Base-by-base conservation (phyloP, 2,888 invertebrate species). In the Tuberolachnus salignus region DNA sequence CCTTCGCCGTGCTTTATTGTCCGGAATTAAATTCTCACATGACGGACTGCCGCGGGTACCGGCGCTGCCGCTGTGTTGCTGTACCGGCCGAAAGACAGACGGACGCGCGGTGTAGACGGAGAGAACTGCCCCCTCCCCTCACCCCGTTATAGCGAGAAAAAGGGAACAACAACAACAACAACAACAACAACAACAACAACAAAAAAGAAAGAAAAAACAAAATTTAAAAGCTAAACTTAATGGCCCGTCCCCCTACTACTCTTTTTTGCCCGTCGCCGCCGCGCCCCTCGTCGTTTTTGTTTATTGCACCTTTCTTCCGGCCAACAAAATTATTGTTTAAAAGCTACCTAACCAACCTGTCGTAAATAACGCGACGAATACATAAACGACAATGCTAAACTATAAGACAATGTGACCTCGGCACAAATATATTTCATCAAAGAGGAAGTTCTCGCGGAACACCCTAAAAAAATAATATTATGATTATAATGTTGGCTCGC, bases 1-100 rank as follows among this genome's bases (percentile, higher is more conserved):
- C 55, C 57, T 57, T 55, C 57, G 71, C 59, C 59, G 75, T 69
- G 78, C 78, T 78, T 78, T 78, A 78, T 78, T 78, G 78, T 78
- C 78, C 78, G 78, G 78, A 78, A 78, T 78, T 78, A 69, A 78
- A 78, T 67, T 78, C 78, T 57, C 78, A 67, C 78, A 78, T 78
- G 78, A 78, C 78, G 78, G 67, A 78, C 78, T 49, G 78, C 74
- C 16, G 51, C 34, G 10, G 71, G 23, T 8, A 34, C 59, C 23
- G 57, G 14, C 13, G 23, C 59, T 46, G 71, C 63, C 51, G 73
- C 21, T 63, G 55, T 51, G 8, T 19, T 42, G 42, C 19, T 49
- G 46, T 34, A n/a, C n/a, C 34, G 34, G 34, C 34, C 21, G 59
- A 46, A 46, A 55, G 66, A 59, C 51, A 51, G 19, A 57, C 61